phyloP scores from a whole-genome alignment of 1,140 invertebrate genomes.

The Charaxes varanes region DNA sequence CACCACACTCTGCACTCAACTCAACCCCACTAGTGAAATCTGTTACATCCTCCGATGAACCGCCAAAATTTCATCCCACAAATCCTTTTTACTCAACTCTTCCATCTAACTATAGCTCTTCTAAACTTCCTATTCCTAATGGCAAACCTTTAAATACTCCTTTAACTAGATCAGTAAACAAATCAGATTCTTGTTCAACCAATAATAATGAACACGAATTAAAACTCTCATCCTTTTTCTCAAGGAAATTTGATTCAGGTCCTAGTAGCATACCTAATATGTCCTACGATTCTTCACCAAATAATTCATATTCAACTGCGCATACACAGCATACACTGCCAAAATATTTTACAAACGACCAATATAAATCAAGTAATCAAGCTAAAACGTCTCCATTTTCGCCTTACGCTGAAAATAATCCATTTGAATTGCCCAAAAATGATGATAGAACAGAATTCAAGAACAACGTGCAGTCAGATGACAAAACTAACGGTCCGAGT shows the following conservation, averaged over 20 bases:
- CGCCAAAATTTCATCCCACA: constrained; percentile 54
- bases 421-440: constrained; percentile 5
- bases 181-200: constrained; percentile 29
- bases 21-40: constrained; percentile 50
- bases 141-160: constrained; percentile 39
- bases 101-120: constrained; percentile 57
- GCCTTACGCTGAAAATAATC: constrained; percentile 9
- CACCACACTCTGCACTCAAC: constrained; percentile 39
- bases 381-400: background rate
- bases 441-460: constrained; percentile 4
- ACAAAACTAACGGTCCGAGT: constrained; percentile 30
- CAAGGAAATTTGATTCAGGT: constrained; percentile 34
- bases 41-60: constrained; percentile 36
- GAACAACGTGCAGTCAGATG: constrained; percentile 15
- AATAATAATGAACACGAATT: constrained; percentile 21
- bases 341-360: constrained; percentile 27
- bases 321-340: constrained; percentile 17
- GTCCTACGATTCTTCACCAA: constrained; percentile 23
- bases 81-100: constrained; percentile 67
- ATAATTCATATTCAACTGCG: constrained; percentile 32
- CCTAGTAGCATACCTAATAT: constrained; percentile 32
- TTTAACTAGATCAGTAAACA: constrained; percentile 43
- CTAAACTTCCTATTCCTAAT: constrained; percentile 62
- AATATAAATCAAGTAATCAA: constrained; percentile 25
- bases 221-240: constrained; percentile 39